Percentiles rank a stretch among this genome's conserved stretches.
phyloP scores from a whole-genome alignment of 2,888 invertebrate genomes.

The Eupithecia subumbrata region DNA sequence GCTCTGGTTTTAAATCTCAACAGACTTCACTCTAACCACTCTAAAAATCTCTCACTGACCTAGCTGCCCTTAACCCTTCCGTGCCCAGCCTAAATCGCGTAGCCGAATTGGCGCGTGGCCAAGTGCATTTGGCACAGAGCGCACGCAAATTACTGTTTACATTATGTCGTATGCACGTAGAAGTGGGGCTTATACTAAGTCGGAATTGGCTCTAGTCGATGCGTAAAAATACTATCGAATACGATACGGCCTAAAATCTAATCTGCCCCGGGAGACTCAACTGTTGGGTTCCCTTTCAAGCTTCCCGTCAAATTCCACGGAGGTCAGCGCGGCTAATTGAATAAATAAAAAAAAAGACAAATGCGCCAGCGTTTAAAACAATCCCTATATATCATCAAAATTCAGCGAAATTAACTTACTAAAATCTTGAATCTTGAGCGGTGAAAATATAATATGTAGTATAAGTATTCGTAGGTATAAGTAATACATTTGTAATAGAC shows the following conservation, averaged over 20 bases:
- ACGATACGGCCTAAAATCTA: neutral
- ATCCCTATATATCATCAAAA: too few relatives aligned
- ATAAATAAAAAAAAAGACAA: too few relatives aligned
- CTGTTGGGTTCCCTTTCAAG: neutral
- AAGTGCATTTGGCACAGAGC: conserved; percentile 66
- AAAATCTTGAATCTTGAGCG: too few relatives aligned
- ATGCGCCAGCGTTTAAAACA: too few relatives aligned
- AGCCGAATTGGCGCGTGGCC: conserved; percentile 59
- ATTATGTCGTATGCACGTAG: conserved; percentile 48
- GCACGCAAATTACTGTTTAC: conserved; percentile 70
- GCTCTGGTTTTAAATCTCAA: too few relatives aligned
- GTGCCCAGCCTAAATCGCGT: conserved; percentile 37
- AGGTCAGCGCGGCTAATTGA: too few relatives aligned
- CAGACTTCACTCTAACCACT: too few relatives aligned
- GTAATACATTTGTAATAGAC: too few relatives aligned
- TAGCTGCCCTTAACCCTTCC: conserved; percentile 1
- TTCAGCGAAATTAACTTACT: too few relatives aligned
- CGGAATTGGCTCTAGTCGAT: conserved; percentile 31
- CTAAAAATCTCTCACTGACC: neutral
- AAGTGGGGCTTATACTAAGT: conserved; percentile 25
- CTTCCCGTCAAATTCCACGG: too few relatives aligned
- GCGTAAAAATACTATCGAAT: neutral
- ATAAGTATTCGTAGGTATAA: too few relatives aligned
- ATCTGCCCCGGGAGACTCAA: neutral
- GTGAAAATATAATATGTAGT: too few relatives aligned